Percentiles rank a stretch among this genome's conserved stretches.
Evolutionary conservation across 2,113 vertebrate species (phyloP).

Genomic region (Sarotherodon lohbergeri): DNA sequence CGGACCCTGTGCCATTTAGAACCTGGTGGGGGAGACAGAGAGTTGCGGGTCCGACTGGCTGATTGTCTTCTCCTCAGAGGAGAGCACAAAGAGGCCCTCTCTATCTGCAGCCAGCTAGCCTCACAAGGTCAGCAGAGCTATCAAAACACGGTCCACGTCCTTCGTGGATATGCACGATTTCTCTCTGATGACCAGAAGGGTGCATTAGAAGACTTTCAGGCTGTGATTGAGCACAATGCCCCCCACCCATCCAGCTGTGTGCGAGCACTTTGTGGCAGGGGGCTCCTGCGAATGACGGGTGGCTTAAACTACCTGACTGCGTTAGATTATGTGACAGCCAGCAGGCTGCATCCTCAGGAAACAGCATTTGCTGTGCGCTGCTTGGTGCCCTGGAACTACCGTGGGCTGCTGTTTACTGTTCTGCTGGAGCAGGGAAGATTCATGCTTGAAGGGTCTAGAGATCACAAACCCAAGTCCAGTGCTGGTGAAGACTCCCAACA

Average conservation of each 20-base stretch:
- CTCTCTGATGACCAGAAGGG: slow-evolving; percentile 68
- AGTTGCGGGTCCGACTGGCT: slow-evolving; percentile 79
- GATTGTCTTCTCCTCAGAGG: slow-evolving; percentile 86
- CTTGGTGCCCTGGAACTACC: slow-evolving; percentile 89
- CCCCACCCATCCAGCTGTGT: slow-evolving; percentile 86
- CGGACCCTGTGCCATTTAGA: slow-evolving; percentile 81
- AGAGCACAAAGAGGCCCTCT: slow-evolving; percentile 68
- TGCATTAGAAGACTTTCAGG: slow-evolving; percentile 86
- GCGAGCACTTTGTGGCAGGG: slow-evolving; percentile 88
- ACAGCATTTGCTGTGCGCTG: slow-evolving; percentile 81
- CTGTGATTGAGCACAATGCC: slow-evolving; percentile 78
- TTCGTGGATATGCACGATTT: slow-evolving; percentile 84
- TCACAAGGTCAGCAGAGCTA: slow-evolving; percentile 70
- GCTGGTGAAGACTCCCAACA: slow-evolving; percentile 5
- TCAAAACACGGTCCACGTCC: slow-evolving; percentile 80
- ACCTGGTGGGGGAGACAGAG: slow-evolving; percentile 63
- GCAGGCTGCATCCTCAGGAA: slow-evolving; percentile 80
- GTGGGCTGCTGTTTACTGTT: slow-evolving; percentile 83
- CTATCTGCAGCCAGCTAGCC: slow-evolving; percentile 79
- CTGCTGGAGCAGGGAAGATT: slow-evolving; percentile 86
- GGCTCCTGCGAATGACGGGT: slow-evolving; percentile 80
- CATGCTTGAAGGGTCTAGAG: slow-evolving; percentile 76
- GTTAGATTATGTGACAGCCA: slow-evolving; percentile 89
- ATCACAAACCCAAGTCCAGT: not conserved
- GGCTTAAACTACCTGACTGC: slow-evolving; percentile 80